Conservation (phyloP, 2,797 vertebrate genomes). For the Darevskia mixta region DNA sequence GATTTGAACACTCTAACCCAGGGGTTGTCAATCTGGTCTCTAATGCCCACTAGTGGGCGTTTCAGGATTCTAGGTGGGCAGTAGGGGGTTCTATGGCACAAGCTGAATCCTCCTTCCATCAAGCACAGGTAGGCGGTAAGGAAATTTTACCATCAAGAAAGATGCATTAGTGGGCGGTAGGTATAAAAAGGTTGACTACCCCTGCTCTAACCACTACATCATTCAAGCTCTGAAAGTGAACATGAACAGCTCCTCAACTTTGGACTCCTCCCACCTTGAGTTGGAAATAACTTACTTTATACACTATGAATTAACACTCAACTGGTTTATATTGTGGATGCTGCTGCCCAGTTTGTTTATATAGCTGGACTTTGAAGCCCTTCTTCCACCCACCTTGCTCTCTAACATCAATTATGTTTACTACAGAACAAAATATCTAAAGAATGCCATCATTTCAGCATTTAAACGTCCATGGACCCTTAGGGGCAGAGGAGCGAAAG, state of each 20-base stretch:
- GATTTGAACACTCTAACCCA: no score
- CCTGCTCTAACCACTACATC: no score
- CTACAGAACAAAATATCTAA: constrained; percentile 28
- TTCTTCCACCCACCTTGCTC: background rate
- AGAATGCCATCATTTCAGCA: constrained; percentile 9
- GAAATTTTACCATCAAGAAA: no score
- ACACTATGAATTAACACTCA: background rate
- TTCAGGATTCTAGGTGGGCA: no score
- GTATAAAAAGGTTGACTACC: no score
- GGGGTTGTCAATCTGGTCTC: no score
- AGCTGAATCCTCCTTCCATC: no score
- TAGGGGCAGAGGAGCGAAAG: background rate
- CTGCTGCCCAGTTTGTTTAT: background rate
- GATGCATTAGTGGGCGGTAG: no score
- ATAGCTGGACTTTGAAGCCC: constrained; percentile 17
- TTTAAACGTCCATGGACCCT: constrained; percentile 2
- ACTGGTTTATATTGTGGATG: background rate
- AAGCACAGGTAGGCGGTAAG: no score
- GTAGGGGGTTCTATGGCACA: no score
- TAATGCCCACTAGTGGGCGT: no score
- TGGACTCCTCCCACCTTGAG: background rate
- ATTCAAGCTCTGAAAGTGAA: background rate
- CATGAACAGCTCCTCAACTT: background rate
- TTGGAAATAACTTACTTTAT: background rate
- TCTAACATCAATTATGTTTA: background rate